Evolutionary conservation across 2,888 invertebrate species (phyloP), one percentile per base, ranked within the genome.

Genomic region (Catocala fraxini): DNA sequence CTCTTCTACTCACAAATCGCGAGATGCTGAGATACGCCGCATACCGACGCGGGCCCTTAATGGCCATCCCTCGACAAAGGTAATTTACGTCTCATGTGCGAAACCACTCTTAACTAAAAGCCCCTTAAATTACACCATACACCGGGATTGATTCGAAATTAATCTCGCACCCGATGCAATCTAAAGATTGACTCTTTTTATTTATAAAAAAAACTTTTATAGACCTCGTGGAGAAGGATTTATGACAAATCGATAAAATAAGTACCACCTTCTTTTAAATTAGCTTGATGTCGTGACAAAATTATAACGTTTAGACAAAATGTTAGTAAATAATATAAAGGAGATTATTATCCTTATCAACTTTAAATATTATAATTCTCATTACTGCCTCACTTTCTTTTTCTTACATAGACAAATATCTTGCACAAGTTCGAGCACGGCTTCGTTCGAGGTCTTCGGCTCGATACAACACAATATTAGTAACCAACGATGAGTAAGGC

Each of bases 31-130:
- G 93, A 93, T 93, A 93, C 86, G 90, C 83, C 81, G 90, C 90
- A 89, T 89, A 86, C 92, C 90, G 78, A 90, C 86, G 88, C 88
- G 86, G 86, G 76, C 80, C 89, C 86, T 88, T 93, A 93, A 92
- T 91, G 89, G 90, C 89, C 87, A 87, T 88, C 89, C 89, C 89
- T 86, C 82, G 87, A 84, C 87, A 77, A 79, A 87, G 86, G 89
- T 90, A 93, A 93, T 93, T 93, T 93, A 93, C 90, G 90, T 92
- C 89, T 89, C 89, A 90, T 90, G 90, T 93, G 93, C 92, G 89
- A 91, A 93, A 89, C 90, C 89, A 89, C 90, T 90, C 87, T 91
- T 90, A 89, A 91, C 92, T 92, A 92, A 93, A 92, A 93, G 91
- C 91, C 87, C 83, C 84, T 87, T 91, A 93, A 93, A 93, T 93